These are phyloP conservation scores for Poecilobothrus nobilitatus DNA, from an alignment of 2,888 invertebrate species.

Conservation along the genomic window DNA sequence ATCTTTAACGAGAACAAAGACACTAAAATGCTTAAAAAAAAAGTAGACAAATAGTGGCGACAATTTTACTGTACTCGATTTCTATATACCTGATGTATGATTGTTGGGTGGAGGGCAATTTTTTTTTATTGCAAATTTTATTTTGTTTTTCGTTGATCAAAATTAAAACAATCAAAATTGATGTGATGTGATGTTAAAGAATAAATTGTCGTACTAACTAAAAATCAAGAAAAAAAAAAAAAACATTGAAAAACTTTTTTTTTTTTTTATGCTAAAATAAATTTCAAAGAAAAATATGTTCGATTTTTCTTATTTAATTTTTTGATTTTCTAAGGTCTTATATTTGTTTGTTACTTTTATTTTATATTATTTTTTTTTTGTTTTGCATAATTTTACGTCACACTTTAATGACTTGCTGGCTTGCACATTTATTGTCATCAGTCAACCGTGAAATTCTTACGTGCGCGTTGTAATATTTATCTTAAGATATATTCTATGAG, in stretches of 20 bases:
- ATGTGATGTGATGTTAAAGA: too few species aligned
- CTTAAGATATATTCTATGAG: background rate
- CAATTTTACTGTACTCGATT: background rate
- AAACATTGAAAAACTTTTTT: too few species aligned
- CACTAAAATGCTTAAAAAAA: too few species aligned
- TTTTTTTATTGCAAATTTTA: too few species aligned
- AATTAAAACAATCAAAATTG: too few species aligned
- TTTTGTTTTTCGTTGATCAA: too few species aligned
- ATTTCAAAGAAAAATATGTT: background rate
- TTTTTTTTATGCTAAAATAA: too few species aligned
- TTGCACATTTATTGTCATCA: slow-evolving; percentile 4
- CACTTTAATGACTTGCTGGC: background rate
- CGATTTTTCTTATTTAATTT: background rate
- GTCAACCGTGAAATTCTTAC: slow-evolving; percentile 6
- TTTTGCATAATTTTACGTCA: background rate
- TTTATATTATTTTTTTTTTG: too few species aligned
- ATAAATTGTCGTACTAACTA: too few species aligned
- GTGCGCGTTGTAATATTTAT: background rate
- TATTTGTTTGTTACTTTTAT: background rate
- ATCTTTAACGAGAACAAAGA: too few species aligned
- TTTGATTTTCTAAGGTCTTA: background rate
- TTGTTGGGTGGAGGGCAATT: background rate
- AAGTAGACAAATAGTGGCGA: background rate
- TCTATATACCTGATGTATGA: background rate
- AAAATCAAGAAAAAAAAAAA: too few species aligned